Percentiles rank a stretch among this genome's conserved stretches.
phyloP scores from a whole-genome alignment of 1,140 invertebrate genomes.

The Bombus pascuorum region DNA sequence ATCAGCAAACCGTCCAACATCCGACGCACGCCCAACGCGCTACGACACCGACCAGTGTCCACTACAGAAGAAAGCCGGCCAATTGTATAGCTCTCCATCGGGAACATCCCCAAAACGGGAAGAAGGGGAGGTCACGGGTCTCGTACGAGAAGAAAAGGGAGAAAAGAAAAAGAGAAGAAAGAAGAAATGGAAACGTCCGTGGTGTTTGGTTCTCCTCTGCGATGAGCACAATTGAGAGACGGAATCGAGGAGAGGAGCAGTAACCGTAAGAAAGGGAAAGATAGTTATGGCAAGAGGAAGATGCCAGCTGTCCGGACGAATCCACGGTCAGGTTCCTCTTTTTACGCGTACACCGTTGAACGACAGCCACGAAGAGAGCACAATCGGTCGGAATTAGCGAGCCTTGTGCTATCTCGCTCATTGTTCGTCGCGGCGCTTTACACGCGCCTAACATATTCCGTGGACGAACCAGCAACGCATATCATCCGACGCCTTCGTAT shows the following conservation, averaged over 20 bases:
- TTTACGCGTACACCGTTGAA: conserved; percentile 54
- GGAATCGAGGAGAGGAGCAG: neutral
- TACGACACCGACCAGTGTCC: too few species aligned
- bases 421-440: conserved; percentile 63
- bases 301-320: conserved; percentile 59
- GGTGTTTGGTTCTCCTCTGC: neutral
- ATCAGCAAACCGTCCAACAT: neutral
- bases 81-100: neutral
- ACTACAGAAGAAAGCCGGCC: too few species aligned
- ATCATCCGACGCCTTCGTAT: conserved; percentile 58
- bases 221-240: conserved; percentile 37
- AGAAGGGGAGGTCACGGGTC: neutral
- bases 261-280: neutral
- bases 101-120: conserved; percentile 19
- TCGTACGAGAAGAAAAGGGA: neutral
- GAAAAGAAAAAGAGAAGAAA: neutral
- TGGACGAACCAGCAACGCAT: conserved; percentile 37
- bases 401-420: conserved; percentile 69
- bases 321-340: conserved; percentile 54
- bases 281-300: neutral
- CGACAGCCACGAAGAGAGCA: conserved; percentile 68
- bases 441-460: conserved; percentile 34
- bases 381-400: conserved; percentile 74
- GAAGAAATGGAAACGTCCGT: neutral
- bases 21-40: too few species aligned